These are phyloP conservation scores for Sinella curviseta DNA, from an alignment of 1,140 invertebrate species.

Conservation along the genomic window DNA sequence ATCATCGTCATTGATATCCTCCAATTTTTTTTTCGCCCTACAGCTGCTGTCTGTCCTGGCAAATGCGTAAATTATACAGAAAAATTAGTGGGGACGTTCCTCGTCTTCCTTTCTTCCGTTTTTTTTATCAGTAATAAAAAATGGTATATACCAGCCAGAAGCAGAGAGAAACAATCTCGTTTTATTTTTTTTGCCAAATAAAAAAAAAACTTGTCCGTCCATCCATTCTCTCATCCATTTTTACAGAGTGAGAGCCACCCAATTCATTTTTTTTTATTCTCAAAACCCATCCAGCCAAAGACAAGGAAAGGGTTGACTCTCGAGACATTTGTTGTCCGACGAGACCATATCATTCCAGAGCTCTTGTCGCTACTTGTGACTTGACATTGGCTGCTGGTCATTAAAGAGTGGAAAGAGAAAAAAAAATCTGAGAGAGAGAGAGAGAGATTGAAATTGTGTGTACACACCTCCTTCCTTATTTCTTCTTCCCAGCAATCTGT, in stretches of 20 bases:
- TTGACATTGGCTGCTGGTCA: too few relatives aligned
- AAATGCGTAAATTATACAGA: slow-evolving; percentile 19
- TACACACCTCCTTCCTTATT: too few relatives aligned
- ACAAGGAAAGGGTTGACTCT: slow-evolving; percentile 17
- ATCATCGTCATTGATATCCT: not conserved
- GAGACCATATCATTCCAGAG: too few relatives aligned
- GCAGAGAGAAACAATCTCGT: too few relatives aligned
- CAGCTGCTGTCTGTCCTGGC: not conserved
- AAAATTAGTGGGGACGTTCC: not conserved
- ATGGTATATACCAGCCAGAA: not conserved
- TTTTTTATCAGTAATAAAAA: too few relatives aligned
- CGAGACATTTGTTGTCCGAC: slow-evolving; percentile 5
- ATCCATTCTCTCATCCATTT: not conserved
- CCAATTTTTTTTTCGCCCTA: not conserved
- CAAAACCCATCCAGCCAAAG: not conserved
- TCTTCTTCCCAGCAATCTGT: too few relatives aligned
- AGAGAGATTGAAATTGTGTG: too few relatives aligned
- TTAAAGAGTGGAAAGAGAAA: too few relatives aligned
- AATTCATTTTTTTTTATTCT: not conserved
- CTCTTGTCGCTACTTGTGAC: too few relatives aligned
- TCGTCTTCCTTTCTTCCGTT: not conserved
- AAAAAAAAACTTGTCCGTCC: not conserved
- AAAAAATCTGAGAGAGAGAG: too few relatives aligned
- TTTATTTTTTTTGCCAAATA: not conserved
- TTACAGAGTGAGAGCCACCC: too few relatives aligned